phyloP scores from a whole-genome alignment of 2,797 vertebrate species.

The Rhinella marina region DNA sequence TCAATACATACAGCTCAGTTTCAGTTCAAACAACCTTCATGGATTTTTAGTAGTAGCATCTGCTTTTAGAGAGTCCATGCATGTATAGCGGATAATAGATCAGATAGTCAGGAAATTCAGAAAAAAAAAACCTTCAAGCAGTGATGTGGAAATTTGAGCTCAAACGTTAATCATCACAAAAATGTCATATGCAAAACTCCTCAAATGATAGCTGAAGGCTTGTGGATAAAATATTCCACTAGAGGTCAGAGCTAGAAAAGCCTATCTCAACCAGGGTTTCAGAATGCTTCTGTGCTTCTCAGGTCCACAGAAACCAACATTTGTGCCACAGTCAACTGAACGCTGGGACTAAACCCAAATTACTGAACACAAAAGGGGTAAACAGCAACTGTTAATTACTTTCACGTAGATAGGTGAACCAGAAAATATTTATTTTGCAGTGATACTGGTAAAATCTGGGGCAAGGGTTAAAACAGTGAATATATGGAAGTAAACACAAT shows the following conservation, averaged over 20 bases:
- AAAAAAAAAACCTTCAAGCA: neutral
- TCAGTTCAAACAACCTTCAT: neutral
- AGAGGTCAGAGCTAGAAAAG: constrained; percentile 45
- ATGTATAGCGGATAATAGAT: no score
- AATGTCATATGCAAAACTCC: no score
- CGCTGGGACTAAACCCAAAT: neutral
- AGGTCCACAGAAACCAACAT: neutral
- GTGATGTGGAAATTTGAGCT: neutral
- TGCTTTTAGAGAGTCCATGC: no score
- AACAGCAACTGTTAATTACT: neutral
- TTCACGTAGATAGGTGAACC: neutral
- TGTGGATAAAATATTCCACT: constrained; percentile 25
- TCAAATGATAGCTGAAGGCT: neutral
- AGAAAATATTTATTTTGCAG: neutral
- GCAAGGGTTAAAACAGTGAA: neutral
- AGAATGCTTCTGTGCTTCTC: neutral
- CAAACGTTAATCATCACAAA: neutral
- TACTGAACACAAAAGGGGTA: neutral
- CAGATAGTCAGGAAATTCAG: neutral
- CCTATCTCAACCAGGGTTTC: neutral
- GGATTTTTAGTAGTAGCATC: neutral
- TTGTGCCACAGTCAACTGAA: neutral
- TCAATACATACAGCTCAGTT: neutral
- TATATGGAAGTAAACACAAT: no score
- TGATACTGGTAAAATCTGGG: neutral